Evolutionary conservation across 2,888 invertebrate genomes (phyloP).

Genomic region (Volucella inflata): DNA sequence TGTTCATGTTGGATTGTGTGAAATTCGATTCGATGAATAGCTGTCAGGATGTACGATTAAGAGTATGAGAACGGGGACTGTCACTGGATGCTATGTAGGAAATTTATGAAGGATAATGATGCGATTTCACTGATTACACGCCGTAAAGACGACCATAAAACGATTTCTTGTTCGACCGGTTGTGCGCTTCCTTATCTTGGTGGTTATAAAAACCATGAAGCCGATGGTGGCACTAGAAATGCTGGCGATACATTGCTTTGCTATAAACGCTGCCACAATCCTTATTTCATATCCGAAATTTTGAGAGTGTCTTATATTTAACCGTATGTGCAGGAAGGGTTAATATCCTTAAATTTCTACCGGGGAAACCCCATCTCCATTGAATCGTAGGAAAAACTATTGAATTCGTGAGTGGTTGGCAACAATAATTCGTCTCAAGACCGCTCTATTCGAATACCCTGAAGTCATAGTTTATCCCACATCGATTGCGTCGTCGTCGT

Average conservation of each 20-base stretch:
- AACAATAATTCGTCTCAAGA: conserved; percentile 29
- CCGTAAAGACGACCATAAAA: conserved; percentile 74
- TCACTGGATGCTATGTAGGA: conserved; percentile 38
- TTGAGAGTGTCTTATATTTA: conserved; percentile 22
- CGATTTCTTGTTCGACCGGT: conserved; percentile 54
- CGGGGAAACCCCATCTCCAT: conserved; percentile 23
- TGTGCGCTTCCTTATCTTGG: conserved; percentile 60
- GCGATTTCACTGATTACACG: conserved; percentile 72
- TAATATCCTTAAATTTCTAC: conserved; percentile 39
- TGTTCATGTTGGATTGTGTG: too few relatives aligned
- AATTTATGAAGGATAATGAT: conserved; percentile 75
- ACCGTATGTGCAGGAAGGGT: conserved; percentile 32
- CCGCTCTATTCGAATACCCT: conserved; percentile 5
- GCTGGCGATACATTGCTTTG: conserved; percentile 39
- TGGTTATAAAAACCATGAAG: conserved; percentile 50
- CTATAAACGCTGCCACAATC: conserved; percentile 60
- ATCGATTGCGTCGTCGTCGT: conserved; percentile 7
- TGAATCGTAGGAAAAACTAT: not conserved
- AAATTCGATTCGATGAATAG: conserved; percentile 10
- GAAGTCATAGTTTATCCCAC: conserved; percentile 20
- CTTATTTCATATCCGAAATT: conserved; percentile 41
- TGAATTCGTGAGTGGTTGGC: conserved; percentile 15
- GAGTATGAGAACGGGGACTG: not conserved
- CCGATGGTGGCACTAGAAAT: conserved; percentile 26
- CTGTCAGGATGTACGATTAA: conserved; percentile 22